Conservation (phyloP, 1,140 invertebrate genomes). For the Spodoptera litura region DNA sequence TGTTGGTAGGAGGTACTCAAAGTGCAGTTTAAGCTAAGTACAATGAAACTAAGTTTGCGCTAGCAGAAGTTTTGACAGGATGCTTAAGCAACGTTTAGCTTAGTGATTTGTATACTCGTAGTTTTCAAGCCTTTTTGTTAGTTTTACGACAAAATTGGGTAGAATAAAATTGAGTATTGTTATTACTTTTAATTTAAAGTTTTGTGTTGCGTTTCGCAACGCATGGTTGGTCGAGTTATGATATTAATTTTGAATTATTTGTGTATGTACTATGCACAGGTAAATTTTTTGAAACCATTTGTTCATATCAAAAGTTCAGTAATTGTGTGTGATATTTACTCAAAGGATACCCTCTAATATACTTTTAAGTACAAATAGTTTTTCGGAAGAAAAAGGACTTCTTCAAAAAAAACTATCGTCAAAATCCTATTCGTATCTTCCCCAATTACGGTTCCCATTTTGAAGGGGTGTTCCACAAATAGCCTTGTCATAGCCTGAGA, state of each 20-base stretch:
- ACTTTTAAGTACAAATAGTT: too few species aligned
- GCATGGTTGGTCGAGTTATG: too few species aligned
- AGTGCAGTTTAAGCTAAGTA: conserved; percentile 26
- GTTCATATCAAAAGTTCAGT: too few species aligned
- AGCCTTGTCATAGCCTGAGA: conserved; percentile 26
- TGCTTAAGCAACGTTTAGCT: conserved; percentile 14
- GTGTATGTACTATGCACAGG: too few species aligned
- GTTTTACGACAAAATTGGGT: neutral
- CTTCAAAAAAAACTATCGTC: neutral
- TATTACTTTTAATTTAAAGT: too few species aligned
- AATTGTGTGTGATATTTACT: too few species aligned
- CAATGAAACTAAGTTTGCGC: conserved; percentile 16
- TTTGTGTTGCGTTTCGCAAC: too few species aligned
- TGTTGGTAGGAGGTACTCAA: neutral
- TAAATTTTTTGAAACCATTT: too few species aligned
- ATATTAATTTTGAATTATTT: too few species aligned
- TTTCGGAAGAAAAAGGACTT: neutral
- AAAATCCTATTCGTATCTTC: neutral
- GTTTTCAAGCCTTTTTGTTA: neutral
- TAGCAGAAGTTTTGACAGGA: conserved; percentile 25
- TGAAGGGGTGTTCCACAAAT: conserved; percentile 6
- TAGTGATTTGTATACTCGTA: neutral
- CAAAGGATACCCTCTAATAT: too few species aligned
- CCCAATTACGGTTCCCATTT: neutral
- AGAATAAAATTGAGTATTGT: too few species aligned